These are phyloP conservation scores for Hippocampus comes DNA, from an alignment of 2,113 vertebrate species.

Conservation along the genomic window DNA sequence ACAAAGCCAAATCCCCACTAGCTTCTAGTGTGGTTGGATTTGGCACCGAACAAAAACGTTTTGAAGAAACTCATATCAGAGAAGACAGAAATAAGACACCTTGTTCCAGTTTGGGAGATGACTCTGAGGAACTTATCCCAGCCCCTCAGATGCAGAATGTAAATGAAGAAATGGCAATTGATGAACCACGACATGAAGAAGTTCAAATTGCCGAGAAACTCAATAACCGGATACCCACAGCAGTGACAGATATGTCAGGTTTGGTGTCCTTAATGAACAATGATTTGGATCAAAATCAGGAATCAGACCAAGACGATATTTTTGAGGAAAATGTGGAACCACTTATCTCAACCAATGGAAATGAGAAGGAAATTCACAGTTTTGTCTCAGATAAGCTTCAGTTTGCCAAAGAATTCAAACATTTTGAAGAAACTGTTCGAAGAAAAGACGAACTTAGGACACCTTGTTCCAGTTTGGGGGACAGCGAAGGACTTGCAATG, in stretches of 20 bases:
- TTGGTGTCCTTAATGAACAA: slow-evolving; percentile 61
- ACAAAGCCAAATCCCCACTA: background rate
- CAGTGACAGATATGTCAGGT: slow-evolving; percentile 57
- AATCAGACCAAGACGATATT: slow-evolving; percentile 35
- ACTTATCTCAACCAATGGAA: slow-evolving; percentile 47
- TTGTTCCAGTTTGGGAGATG: background rate
- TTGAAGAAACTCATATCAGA: background rate
- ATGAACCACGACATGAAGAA: slow-evolving; percentile 62
- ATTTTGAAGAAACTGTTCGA: background rate
- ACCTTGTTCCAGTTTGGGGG: slow-evolving; percentile 75
- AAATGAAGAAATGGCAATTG: background rate
- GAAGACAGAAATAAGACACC: background rate
- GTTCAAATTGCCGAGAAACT: slow-evolving; percentile 59
- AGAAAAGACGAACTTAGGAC: slow-evolving; percentile 61
- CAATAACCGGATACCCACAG: slow-evolving; percentile 19
- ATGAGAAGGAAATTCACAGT: slow-evolving; percentile 45
- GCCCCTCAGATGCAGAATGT: background rate
- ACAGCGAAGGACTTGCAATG: slow-evolving; percentile 68
- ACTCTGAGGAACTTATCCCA: background rate
- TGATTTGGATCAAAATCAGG: slow-evolving; percentile 59
- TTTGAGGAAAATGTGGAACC: slow-evolving; percentile 62
- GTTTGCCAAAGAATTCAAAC: background rate
- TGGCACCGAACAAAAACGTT: background rate
- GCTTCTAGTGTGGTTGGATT: background rate
- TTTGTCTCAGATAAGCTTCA: background rate